phyloP scores from a whole-genome alignment of 2,888 invertebrate genomes.

The Orthosia incerta region DNA sequence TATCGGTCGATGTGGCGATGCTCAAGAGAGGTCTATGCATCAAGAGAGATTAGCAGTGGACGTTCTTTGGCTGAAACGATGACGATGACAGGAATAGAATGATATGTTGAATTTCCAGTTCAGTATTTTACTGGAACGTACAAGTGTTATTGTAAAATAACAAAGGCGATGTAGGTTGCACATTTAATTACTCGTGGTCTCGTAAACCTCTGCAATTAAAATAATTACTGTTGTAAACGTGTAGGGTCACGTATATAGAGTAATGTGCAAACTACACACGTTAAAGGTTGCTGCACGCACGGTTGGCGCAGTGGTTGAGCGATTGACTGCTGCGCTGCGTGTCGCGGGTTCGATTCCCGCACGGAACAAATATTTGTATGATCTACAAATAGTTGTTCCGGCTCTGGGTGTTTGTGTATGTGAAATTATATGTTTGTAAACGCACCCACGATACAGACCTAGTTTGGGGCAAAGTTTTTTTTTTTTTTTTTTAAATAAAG shows the following conservation, averaged over 20 bases:
- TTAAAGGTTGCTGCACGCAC: not conserved
- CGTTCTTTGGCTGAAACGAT: not conserved
- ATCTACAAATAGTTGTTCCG: too few species aligned
- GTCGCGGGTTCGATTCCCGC: too few species aligned
- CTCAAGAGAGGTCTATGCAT: too few species aligned
- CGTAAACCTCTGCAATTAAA: constrained; percentile 9
- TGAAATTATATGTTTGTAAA: too few species aligned
- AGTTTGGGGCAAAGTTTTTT: too few species aligned
- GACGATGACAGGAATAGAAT: not conserved
- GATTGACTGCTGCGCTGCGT: too few species aligned
- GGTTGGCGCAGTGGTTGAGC: too few species aligned
- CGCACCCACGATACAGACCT: too few species aligned
- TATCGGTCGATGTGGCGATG: too few species aligned
- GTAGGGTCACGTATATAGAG: not conserved
- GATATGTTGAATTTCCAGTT: not conserved
- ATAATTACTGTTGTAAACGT: constrained; percentile 13
- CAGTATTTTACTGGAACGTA: not conserved
- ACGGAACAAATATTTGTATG: too few species aligned
- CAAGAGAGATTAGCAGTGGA: not conserved
- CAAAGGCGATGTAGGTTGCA: not conserved
- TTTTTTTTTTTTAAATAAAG: too few species aligned
- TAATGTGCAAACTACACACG: not conserved
- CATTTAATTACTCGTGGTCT: constrained; percentile 20
- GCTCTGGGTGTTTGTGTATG: too few species aligned
- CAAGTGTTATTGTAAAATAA: not conserved